Conservation (phyloP, 2,888 invertebrate species). For the Lasioglossum pauxillum region DNA sequence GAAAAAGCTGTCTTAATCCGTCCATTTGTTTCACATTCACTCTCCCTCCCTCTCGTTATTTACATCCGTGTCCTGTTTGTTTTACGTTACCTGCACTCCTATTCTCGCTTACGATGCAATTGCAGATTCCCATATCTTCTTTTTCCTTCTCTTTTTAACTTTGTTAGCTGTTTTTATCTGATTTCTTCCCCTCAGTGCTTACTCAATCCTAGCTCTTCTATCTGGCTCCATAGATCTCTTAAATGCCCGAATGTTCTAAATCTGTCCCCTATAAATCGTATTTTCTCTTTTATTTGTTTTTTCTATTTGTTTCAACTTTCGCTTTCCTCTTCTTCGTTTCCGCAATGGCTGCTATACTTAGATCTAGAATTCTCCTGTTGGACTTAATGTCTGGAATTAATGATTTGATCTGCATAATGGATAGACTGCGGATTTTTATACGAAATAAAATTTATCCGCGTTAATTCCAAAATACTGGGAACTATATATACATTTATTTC, state of each 20-base stretch:
- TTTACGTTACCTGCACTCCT: neutral
- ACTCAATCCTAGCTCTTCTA: neutral
- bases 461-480: too few relatives aligned
- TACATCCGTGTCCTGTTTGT: neutral
- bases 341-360: neutral
- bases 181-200: neutral
- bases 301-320: neutral
- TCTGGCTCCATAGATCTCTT: neutral
- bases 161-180: neutral
- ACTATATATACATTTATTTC: too few relatives aligned
- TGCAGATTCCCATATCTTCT: neutral
- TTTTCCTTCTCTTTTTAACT: neutral
- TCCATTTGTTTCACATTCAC: neutral
- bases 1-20: neutral
- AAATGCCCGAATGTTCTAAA: neutral
- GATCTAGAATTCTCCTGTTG: neutral
- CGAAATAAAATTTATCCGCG: too few relatives aligned
- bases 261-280: neutral
- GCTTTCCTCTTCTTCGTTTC: neutral
- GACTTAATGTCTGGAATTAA: neutral
- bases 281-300: neutral
- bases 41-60: neutral
- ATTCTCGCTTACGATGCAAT: neutral
- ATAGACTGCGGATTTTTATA: too few relatives aligned
- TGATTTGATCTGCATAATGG: neutral